These are phyloP conservation scores for Ceratitis capitata DNA, from an alignment of 1,140 invertebrate genomes.

Conservation along the genomic window DNA sequence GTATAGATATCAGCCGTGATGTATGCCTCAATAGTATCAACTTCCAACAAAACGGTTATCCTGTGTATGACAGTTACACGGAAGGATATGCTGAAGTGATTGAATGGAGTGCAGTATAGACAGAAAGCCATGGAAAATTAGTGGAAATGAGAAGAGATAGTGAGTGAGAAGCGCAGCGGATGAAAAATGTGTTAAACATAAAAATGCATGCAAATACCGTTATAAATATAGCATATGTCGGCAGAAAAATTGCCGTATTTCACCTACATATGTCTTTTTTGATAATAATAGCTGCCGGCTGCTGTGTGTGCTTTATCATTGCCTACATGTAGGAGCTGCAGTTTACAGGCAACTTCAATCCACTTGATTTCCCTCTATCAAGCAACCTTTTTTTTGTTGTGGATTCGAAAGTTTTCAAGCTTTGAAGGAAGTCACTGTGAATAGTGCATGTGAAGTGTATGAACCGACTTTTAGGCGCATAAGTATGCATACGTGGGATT, in stretches of 20 bases:
- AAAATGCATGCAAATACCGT: not conserved
- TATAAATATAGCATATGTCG: not conserved
- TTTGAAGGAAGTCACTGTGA: not conserved
- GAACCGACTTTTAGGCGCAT: slow-evolving; percentile 11
- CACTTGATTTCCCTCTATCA: not conserved
- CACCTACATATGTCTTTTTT: slow-evolving; percentile 23
- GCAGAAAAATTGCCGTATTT: slow-evolving; percentile 30
- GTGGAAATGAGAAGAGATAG: not conserved
- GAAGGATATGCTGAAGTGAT: slow-evolving; percentile 14
- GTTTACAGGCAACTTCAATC: not conserved
- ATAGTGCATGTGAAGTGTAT: not conserved
- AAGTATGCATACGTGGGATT: not conserved
- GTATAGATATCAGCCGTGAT: not conserved
- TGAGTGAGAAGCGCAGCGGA: not conserved
- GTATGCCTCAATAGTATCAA: slow-evolving; percentile 5
- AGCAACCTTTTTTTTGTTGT: not conserved
- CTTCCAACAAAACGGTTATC: not conserved
- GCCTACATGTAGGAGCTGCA: not conserved
- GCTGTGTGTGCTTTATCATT: slow-evolving; percentile 19
- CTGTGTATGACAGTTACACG: not conserved
- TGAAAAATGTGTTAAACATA: not conserved
- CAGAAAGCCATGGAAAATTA: not conserved
- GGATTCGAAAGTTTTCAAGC: not conserved
- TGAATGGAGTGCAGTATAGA: not conserved
- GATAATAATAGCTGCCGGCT: not conserved